phyloP scores from a whole-genome alignment of 2,888 invertebrate genomes.

The Patella depressa region DNA sequence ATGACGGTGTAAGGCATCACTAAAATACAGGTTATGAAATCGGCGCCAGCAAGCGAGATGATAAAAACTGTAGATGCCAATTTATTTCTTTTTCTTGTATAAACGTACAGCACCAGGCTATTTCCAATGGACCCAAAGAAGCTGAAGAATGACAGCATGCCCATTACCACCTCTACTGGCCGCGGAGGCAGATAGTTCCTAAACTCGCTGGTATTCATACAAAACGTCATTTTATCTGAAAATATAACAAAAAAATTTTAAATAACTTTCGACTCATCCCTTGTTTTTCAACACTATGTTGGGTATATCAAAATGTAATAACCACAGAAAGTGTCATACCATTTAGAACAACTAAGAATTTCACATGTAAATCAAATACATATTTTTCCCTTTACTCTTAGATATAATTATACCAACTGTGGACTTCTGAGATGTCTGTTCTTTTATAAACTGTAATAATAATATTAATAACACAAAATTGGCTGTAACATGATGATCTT shows the following conservation, averaged over 20 bases:
- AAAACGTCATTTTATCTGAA: slow-evolving; percentile 3
- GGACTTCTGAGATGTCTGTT: too few species aligned
- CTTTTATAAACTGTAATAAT: too few species aligned
- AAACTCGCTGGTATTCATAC: not conserved
- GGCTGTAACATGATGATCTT: too few species aligned
- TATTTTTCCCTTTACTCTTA: too few species aligned
- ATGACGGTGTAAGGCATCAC: slow-evolving; percentile 59
- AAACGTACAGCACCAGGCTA: slow-evolving; percentile 66
- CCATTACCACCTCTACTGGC: slow-evolving; percentile 45
- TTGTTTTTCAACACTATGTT: not conserved
- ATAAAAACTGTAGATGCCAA: slow-evolving; percentile 63
- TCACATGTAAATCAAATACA: too few species aligned
- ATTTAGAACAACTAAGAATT: too few species aligned
- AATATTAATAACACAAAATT: too few species aligned
- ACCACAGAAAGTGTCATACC: not conserved
- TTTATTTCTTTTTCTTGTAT: slow-evolving; percentile 56
- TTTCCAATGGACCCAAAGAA: slow-evolving; percentile 65
- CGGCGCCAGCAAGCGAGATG: slow-evolving; percentile 59
- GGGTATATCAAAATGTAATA: not conserved
- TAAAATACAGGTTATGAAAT: slow-evolving; percentile 58
- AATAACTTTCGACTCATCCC: not conserved
- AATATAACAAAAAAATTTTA: not conserved
- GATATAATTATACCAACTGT: too few species aligned
- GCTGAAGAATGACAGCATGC: slow-evolving; percentile 57
- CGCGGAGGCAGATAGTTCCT: slow-evolving; percentile 15